Evolutionary conservation across 2,888 invertebrate genomes (phyloP), one percentile per base, ranked within the genome.

Genomic region (Alentia gelatinosa): DNA sequence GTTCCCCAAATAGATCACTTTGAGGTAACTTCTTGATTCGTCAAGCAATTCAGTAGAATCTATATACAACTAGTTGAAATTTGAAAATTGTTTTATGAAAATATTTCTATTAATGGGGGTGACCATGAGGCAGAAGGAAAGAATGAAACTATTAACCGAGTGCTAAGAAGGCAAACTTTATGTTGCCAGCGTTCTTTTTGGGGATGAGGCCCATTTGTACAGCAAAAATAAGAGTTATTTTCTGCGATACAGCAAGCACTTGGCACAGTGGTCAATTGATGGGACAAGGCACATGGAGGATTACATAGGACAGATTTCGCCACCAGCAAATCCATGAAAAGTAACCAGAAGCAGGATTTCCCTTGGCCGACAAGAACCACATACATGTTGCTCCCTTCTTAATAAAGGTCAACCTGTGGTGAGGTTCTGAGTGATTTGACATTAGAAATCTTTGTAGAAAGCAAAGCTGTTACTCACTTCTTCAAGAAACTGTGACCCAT

Each of bases 171-270:
- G 56, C 56, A 56, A 56, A 56, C 19, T 56, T n/a, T 19, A n/a
- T 56, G n/a, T n/a, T 56, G 56, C 23, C 56, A 56, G 56, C n/a
- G 47, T 47, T 47, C 19, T 56, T 56, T 56, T 3, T 56, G 3
- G 19, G 19, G 19, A 4, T 12, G 56, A 56, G 12, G 12, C 19
- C n/a, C 19, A 3, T n/a, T 56, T 56, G 56, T 9, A n/a, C 23
- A 19, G 5, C 5, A n/a, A n/a, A 12, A 12, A n/a, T n/a, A 3
- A 56, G 56, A 3, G n/a, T 47, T 12, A 47, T 47, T 47, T 12
- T 68, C n/a, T 68, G 30, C 68, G 15, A 68, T 68, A 68, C 33
- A 68, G 33, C 68, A 68, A 68, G 68, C 68, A 68, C 68, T 68
- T 68, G 68, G 68, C 68, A 68, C 68, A 30, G 12, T 68, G 68